Percentiles rank a stretch among this genome's conserved stretches.
Evolutionary conservation across 2,113 vertebrate genomes (phyloP).

Genomic region (Tenebrosternarchus preto): DNA sequence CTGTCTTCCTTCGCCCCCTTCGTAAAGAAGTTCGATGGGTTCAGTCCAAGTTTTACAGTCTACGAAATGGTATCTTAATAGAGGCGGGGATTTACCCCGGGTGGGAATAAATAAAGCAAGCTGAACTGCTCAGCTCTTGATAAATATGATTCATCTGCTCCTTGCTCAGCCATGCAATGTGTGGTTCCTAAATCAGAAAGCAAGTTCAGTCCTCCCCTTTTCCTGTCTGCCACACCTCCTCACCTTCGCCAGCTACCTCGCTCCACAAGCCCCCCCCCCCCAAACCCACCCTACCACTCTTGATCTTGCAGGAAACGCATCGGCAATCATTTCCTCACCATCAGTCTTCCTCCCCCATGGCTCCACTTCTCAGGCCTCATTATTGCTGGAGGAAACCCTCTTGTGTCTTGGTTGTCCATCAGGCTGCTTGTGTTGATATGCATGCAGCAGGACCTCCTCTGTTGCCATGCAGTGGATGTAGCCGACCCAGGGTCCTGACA

Average conservation of each 20-base stretch:
- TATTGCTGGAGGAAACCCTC: constrained; percentile 42
- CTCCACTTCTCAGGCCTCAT: constrained; percentile 46
- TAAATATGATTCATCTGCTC: constrained; percentile 36
- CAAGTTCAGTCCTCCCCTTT: constrained; percentile 26
- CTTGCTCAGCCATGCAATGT: constrained; percentile 28
- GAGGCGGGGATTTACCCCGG: constrained; percentile 22
- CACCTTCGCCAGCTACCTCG: background rate
- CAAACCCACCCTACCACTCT: background rate
- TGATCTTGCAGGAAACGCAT: constrained; percentile 44
- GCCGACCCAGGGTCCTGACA: background rate
- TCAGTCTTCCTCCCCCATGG: constrained; percentile 29
- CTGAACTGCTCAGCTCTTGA: constrained; percentile 26
- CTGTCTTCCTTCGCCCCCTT: background rate
- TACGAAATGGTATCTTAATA: constrained; percentile 54
- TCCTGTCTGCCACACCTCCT: background rate
- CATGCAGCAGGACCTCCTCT: constrained; percentile 10
- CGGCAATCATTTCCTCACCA: constrained; percentile 44
- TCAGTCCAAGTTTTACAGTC: constrained; percentile 53
- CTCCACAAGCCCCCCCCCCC: background rate
- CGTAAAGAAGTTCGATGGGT: constrained; percentile 56
- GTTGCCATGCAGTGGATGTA: constrained; percentile 44
- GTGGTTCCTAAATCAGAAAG: constrained; percentile 48
- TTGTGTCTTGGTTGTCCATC: constrained; percentile 47
- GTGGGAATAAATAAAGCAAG: constrained; percentile 44
- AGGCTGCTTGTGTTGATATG: constrained; percentile 54